phyloP scores from a whole-genome alignment of 2,888 invertebrate genomes.

The Danaus chrysippus region DNA sequence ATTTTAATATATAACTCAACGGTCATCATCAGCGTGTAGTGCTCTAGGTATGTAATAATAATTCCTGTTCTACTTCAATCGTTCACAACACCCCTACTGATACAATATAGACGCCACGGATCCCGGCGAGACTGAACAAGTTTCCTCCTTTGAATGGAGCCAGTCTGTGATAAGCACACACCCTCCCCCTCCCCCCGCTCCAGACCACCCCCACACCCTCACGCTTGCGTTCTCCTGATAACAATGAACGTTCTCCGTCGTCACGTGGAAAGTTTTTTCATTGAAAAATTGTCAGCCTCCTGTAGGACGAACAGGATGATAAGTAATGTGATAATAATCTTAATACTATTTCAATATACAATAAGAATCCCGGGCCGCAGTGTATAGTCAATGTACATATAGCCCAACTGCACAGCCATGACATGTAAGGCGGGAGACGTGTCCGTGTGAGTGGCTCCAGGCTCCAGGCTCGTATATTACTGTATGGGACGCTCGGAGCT shows the following conservation, averaged over 20 bases:
- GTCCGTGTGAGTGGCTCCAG: too few species aligned
- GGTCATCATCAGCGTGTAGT: too few species aligned
- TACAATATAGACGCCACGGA: neutral
- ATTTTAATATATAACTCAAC: too few species aligned
- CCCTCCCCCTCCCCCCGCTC: neutral
- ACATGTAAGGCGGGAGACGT: too few species aligned
- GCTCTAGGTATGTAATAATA: too few species aligned
- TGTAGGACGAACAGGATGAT: neutral
- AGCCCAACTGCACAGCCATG: too few species aligned
- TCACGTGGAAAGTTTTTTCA: neutral
- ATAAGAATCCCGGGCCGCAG: neutral
- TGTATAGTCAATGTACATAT: too few species aligned
- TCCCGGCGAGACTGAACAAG: neutral
- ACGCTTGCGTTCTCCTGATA: slow-evolving; percentile 17
- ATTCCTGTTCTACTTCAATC: too few species aligned
- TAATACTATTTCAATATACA: neutral
- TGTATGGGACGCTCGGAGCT: too few species aligned
- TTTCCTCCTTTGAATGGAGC: slow-evolving; percentile 3
- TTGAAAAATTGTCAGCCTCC: neutral
- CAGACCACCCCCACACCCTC: too few species aligned
- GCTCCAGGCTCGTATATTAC: too few species aligned
- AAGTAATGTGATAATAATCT: neutral
- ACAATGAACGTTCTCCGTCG: slow-evolving; percentile 14
- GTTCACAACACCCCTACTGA: too few species aligned
- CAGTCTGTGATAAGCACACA: slow-evolving; percentile 22